These are phyloP conservation scores for Poecilobothrus nobilitatus DNA, from an alignment of 2,888 invertebrate genomes.

Conservation along the genomic window DNA sequence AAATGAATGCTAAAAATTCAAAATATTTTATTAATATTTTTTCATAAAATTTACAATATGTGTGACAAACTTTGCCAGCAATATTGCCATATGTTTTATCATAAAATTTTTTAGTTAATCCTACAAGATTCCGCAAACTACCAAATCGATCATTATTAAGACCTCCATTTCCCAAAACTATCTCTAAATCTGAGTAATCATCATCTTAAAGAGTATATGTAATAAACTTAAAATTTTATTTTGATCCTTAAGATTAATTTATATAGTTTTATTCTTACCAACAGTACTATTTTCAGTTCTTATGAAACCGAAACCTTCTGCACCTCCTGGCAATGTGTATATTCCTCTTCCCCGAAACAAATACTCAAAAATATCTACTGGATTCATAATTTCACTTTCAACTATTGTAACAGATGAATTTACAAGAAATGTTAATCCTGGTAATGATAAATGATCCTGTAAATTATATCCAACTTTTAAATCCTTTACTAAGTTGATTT, in stretches of 20 bases:
- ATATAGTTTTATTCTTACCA: conserved; percentile 24
- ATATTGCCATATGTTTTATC: conserved; percentile 39
- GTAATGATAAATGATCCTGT: conserved; percentile 67
- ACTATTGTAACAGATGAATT: conserved; percentile 36
- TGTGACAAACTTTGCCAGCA: conserved; percentile 28
- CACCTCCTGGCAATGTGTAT: conserved; percentile 34
- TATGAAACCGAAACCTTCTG: conserved; percentile 45
- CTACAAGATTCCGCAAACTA: conserved; percentile 54
- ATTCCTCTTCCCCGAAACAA: conserved; percentile 29
- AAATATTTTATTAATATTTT: too few species aligned
- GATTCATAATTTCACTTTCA: background rate
- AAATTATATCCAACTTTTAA: conserved; percentile 60
- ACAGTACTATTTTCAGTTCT: conserved; percentile 38
- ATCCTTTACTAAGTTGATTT: conserved; percentile 26
- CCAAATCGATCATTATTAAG: conserved; percentile 66
- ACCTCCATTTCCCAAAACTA: conserved; percentile 69
- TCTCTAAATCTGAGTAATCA: conserved; percentile 69
- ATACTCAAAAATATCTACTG: conserved; percentile 34
- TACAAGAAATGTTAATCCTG: conserved; percentile 22
- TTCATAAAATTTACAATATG: too few species aligned
- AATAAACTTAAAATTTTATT: too few species aligned
- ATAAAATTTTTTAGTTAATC: conserved; percentile 46
- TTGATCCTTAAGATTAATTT: conserved; percentile 17
- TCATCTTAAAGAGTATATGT: conserved; percentile 24
- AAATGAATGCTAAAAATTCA: conserved; percentile 21